These are phyloP conservation scores for Alethe castanea DNA, from an alignment of 2,113 vertebrate genomes.

Conservation along the genomic window DNA sequence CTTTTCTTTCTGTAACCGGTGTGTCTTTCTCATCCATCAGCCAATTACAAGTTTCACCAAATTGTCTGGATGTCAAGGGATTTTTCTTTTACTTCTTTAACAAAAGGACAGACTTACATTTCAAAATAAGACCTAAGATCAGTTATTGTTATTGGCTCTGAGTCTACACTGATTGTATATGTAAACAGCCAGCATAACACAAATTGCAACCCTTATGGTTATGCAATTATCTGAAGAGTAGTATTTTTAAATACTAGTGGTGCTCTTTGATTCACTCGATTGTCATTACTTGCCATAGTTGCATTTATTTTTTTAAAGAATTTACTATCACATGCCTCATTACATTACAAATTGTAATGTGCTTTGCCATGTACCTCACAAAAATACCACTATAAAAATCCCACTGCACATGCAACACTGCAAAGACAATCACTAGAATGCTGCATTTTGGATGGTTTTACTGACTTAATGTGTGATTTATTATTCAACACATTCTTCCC, in stretches of 20 bases:
- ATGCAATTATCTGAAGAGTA: background rate
- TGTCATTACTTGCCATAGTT: background rate
- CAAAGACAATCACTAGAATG: background rate
- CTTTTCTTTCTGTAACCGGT: background rate
- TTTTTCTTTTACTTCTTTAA: background rate
- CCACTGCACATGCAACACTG: background rate
- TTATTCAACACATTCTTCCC: background rate
- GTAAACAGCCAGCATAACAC: background rate
- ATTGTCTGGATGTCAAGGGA: background rate
- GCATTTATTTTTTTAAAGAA: background rate
- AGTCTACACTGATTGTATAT: background rate
- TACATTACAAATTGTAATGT: background rate
- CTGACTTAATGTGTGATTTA: background rate
- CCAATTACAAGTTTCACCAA: background rate
- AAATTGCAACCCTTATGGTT: background rate
- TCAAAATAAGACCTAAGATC: background rate
- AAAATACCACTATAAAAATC: background rate
- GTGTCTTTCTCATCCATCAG: background rate
- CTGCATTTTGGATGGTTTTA: background rate
- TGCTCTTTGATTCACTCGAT: background rate
- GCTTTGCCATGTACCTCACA: background rate
- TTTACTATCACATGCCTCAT: rapidly evolving
- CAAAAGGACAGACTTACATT: background rate
- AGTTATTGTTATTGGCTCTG: background rate
- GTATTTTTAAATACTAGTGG: background rate